Evolutionary conservation across 2,888 invertebrate species (phyloP).

Genomic region (Thyatira batis): DNA sequence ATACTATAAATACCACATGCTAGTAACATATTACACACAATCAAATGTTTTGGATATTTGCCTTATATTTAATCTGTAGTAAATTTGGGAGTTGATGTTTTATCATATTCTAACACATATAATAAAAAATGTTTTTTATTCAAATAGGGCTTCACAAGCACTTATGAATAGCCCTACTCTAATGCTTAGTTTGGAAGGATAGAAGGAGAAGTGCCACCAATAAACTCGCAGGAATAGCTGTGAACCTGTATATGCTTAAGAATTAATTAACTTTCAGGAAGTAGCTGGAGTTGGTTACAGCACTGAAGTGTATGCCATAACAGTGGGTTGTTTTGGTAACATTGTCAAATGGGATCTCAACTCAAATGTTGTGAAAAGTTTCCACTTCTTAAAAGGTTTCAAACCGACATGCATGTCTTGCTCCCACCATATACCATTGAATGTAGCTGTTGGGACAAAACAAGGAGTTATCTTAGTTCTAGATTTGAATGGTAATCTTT

Average conservation of each 20-base stretch:
- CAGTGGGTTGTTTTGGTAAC: conserved; percentile 71
- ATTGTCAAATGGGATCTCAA: conserved; percentile 79
- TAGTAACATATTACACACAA: too few species aligned
- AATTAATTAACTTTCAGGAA: conserved; percentile 45
- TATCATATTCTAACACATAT: too few species aligned
- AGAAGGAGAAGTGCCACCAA: too few species aligned
- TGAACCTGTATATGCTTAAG: neutral
- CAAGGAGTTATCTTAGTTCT: conserved; percentile 71
- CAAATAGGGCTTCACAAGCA: too few species aligned
- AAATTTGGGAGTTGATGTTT: too few species aligned
- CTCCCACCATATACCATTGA: conserved; percentile 56
- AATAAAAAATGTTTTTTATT: too few species aligned
- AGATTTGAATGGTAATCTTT: conserved; percentile 58
- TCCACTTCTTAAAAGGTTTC: conserved; percentile 51
- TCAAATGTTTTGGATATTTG: too few species aligned
- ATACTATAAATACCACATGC: too few species aligned
- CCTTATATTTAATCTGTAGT: too few species aligned
- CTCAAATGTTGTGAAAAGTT: conserved; percentile 70
- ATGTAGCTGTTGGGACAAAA: conserved; percentile 72
- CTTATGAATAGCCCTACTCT: too few species aligned
- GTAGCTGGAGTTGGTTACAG: conserved; percentile 73
- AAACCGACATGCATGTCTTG: conserved; percentile 63
- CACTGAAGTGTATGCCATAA: conserved; percentile 67
- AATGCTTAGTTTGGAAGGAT: too few species aligned
- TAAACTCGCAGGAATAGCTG: too few species aligned